These are phyloP conservation scores for Paramisgurnus dabryanus DNA, from an alignment of 2,113 vertebrate species.

Conservation along the genomic window DNA sequence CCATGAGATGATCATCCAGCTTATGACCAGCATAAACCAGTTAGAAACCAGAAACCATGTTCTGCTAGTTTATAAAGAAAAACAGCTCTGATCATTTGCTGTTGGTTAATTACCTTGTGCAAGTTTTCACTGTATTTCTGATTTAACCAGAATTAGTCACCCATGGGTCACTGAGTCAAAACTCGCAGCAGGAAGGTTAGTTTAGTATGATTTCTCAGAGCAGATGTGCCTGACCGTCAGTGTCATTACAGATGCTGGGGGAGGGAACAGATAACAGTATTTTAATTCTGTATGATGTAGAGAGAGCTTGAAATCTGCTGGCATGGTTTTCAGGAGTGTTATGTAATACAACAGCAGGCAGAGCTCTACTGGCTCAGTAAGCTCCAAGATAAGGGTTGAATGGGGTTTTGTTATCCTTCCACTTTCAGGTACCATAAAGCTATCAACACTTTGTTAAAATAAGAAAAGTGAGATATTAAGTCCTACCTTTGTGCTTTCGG, in stretches of 20 bases:
- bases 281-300: slow-evolving; percentile 40
- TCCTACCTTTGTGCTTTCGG: neutral
- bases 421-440: neutral
- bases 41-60: too few species aligned
- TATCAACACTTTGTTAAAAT: neutral
- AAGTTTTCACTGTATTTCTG: neutral
- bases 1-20: too few species aligned
- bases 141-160: slow-evolving; percentile 16
- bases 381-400: slow-evolving; percentile 35
- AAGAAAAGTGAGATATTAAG: neutral
- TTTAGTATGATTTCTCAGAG: slow-evolving; percentile 36
- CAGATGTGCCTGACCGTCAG: slow-evolving; percentile 48
- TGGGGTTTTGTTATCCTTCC: neutral
- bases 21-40: too few species aligned
- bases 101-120: neutral
- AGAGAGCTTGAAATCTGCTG: slow-evolving; percentile 41
- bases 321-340: slow-evolving; percentile 47
- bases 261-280: slow-evolving; percentile 37
- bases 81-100: neutral
- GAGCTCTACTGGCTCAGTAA: slow-evolving; percentile 13
- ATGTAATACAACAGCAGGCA: slow-evolving; percentile 57
- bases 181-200: slow-evolving; percentile 5
- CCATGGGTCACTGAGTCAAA: slow-evolving; percentile 19
- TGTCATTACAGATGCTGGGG: slow-evolving; percentile 49
- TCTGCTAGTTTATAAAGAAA: neutral